phyloP scores from a whole-genome alignment of 2,797 vertebrate genomes.

The Pogonophryne albipinna region DNA sequence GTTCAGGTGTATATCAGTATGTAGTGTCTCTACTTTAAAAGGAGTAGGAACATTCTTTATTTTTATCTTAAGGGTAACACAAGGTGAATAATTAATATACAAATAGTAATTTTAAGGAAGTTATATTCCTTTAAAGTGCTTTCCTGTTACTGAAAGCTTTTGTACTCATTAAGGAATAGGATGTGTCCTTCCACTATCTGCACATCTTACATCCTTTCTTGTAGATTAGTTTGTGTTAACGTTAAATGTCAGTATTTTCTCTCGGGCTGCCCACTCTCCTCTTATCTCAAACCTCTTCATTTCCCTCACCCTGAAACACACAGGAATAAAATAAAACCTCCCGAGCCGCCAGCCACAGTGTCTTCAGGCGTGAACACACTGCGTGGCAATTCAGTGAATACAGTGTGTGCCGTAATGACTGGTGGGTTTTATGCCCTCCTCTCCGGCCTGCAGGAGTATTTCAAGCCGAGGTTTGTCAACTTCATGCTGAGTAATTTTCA shows the following conservation, averaged over 20 bases:
- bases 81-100: too few relatives aligned
- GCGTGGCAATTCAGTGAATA: slow-evolving; percentile 73
- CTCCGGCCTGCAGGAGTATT: slow-evolving; percentile 5
- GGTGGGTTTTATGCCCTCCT: slow-evolving; percentile 45
- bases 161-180: neutral
- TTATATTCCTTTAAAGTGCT: neutral
- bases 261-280: neutral
- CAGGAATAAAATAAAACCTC: neutral
- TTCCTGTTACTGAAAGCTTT: neutral
- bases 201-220: neutral
- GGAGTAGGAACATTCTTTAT: too few relatives aligned
- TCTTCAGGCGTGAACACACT: slow-evolving; percentile 64
- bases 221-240: too few relatives aligned
- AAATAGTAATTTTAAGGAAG: too few relatives aligned
- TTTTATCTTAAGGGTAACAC: too few relatives aligned
- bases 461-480: neutral
- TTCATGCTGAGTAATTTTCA: neutral
- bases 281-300: slow-evolving; percentile 45
- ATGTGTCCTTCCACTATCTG: neutral
- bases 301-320: neutral
- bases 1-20: too few relatives aligned
- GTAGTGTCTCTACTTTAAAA: too few relatives aligned
- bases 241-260: neutral
- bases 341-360: slow-evolving; percentile 26
- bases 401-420: slow-evolving; percentile 62